Evolutionary conservation across 2,113 vertebrate species (phyloP).

Genomic region (Eurypyga helias): DNA sequence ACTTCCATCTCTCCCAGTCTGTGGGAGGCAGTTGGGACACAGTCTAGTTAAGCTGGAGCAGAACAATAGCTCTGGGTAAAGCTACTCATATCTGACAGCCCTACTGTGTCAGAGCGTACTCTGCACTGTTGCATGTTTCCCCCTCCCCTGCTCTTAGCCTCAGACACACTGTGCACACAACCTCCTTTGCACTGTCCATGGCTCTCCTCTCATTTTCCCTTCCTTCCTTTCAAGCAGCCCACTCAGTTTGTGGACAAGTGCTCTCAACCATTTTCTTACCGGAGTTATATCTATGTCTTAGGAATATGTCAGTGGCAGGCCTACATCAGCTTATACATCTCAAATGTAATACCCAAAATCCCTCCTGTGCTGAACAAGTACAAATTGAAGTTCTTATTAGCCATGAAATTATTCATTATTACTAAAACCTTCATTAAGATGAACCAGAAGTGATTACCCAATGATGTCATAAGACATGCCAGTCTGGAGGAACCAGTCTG

Average conservation of each 20-base stretch:
- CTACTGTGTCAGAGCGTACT: neutral
- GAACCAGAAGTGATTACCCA: neutral
- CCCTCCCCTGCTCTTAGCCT: neutral
- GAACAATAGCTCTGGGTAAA: neutral
- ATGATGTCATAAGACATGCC: neutral
- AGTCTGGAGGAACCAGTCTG: neutral
- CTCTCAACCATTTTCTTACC: neutral
- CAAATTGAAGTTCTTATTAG: neutral
- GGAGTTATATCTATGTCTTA: neutral
- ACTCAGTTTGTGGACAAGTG: neutral
- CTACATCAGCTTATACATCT: neutral
- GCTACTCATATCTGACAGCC: neutral
- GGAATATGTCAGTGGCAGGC: neutral
- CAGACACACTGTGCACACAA: neutral
- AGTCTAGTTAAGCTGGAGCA: neutral
- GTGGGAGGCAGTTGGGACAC: neutral
- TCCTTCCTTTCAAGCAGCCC: neutral
- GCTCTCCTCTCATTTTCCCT: neutral
- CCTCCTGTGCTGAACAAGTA: neutral
- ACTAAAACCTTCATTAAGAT: neutral
- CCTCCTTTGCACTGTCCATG: neutral
- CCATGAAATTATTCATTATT: neutral
- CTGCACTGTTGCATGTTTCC: fast-evolving
- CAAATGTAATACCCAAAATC: neutral
- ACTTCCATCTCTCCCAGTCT: neutral